A percentile compares a stretch with the other conserved stretches of the same genome.
Evolutionary conservation across 2,797 vertebrate species (phyloP).

Genomic region (Fistularia commersonii): DNA sequence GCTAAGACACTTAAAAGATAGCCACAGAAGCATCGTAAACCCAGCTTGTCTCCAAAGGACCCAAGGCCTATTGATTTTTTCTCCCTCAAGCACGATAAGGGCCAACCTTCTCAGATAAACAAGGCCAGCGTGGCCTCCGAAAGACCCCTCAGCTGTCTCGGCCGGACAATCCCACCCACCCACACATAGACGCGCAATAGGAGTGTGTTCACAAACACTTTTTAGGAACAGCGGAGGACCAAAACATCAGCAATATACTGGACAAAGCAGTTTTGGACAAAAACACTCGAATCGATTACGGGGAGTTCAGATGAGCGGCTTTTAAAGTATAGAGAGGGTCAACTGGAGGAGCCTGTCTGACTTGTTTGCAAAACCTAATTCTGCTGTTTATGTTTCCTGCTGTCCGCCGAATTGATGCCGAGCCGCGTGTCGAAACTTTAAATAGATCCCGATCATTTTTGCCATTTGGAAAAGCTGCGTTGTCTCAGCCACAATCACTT

Average conservation of each 20-base stretch:
- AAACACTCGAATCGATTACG: slow-evolving; percentile 63
- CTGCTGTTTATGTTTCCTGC: slow-evolving; percentile 26
- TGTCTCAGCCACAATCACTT: too few species aligned
- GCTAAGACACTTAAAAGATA: slow-evolving; percentile 62
- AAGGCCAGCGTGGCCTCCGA: slow-evolving; percentile 67
- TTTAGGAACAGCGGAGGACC: slow-evolving; percentile 29
- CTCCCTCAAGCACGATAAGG: slow-evolving; percentile 68
- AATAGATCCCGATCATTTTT: neutral
- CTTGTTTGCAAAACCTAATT: slow-evolving; percentile 39
- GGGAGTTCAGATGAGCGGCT: slow-evolving; percentile 52
- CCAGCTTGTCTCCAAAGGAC: slow-evolving; percentile 63
- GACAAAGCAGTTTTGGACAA: slow-evolving; percentile 69
- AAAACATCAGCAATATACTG: slow-evolving; percentile 65
- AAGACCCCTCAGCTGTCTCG: slow-evolving; percentile 65
- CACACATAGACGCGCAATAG: slow-evolving; percentile 27
- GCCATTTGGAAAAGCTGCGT: too few species aligned
- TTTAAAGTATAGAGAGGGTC: slow-evolving; percentile 58
- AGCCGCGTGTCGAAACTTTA: slow-evolving; percentile 19
- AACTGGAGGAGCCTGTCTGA: slow-evolving; percentile 28
- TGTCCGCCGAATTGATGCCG: slow-evolving; percentile 31
- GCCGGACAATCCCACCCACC: slow-evolving; percentile 58
- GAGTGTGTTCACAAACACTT: slow-evolving; percentile 10
- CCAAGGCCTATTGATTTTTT: slow-evolving; percentile 70
- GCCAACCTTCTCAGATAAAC: slow-evolving; percentile 72
- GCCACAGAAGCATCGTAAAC: slow-evolving; percentile 65